Percentiles rank a stretch among this genome's conserved stretches.
These are phyloP conservation scores for Acheta domesticus DNA, from an alignment of 2,888 invertebrate genomes.

Conservation along the genomic window DNA sequence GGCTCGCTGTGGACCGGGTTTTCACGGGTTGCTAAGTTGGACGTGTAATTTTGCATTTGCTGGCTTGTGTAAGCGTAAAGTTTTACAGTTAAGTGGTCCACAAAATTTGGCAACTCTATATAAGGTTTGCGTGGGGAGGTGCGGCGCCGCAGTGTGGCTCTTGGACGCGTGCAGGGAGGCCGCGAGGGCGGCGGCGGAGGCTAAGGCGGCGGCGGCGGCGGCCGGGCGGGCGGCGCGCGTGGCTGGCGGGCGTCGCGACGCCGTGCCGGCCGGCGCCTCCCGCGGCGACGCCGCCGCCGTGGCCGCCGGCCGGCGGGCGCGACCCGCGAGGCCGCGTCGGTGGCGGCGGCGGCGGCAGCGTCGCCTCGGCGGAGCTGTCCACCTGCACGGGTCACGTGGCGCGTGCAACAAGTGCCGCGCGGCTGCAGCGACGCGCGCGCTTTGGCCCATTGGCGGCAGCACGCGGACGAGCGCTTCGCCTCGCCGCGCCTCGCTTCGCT, in stretches of 20 bases:
- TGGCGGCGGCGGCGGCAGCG: background rate
- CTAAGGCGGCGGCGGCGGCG: constrained; percentile 2
- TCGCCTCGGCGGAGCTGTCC: background rate
- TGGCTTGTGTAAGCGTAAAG: constrained; percentile 53
- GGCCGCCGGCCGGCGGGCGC: background rate
- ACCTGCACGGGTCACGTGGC: constrained; percentile 1
- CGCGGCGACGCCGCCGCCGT: background rate
- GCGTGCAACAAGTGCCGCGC: background rate
- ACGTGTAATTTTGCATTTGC: constrained; percentile 60
- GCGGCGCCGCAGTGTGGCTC: constrained; percentile 43
- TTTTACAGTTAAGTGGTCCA: constrained; percentile 62
- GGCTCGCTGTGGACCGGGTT: constrained; percentile 46
- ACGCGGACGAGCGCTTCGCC: no score
- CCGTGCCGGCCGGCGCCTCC: background rate
- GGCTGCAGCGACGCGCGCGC: background rate
- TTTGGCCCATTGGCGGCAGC: background rate
- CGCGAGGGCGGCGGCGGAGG: constrained; percentile 20
- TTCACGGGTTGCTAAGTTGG: constrained; percentile 57
- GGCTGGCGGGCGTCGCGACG: background rate
- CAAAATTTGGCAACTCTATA: constrained; percentile 59
- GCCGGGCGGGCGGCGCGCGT: constrained; percentile 22
- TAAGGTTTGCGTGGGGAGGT: constrained; percentile 49
- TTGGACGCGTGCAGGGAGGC: constrained; percentile 33
- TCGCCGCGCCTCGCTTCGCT: no score
- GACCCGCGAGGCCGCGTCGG: background rate